Conservation (phyloP, 2,113 vertebrate genomes). For the Aptenodytes forsteri region DNA sequence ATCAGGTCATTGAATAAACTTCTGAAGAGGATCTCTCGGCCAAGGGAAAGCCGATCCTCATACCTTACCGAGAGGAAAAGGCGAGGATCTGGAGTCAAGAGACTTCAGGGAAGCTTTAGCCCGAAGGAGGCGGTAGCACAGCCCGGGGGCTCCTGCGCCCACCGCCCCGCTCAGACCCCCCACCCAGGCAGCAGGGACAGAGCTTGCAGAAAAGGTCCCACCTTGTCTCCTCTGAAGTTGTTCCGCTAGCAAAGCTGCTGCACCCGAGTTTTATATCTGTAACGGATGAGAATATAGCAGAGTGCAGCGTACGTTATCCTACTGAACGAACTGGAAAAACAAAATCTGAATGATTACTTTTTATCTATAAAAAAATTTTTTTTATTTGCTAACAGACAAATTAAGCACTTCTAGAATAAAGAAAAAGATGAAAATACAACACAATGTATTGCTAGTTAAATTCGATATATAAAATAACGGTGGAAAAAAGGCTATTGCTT, state of each 20-base stretch:
- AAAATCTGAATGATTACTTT: neutral
- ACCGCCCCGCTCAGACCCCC: fast-evolving
- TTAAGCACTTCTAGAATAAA: neutral
- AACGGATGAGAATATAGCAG: neutral
- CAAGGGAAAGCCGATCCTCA: neutral
- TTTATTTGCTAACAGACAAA: neutral
- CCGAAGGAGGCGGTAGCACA: neutral
- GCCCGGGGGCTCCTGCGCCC: fast-evolving
- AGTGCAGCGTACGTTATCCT: fast-evolving
- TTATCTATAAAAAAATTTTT: neutral
- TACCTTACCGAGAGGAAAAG: neutral
- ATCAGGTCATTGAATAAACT: neutral
- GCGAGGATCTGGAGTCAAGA: neutral
- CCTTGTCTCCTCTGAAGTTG: neutral
- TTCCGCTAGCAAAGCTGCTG: neutral
- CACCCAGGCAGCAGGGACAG: neutral
- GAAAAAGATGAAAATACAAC: neutral
- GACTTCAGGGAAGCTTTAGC: neutral
- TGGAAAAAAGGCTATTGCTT: neutral
- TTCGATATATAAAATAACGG: neutral
- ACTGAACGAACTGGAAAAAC: neutral
- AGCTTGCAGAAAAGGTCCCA: neutral
- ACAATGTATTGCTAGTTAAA: neutral
- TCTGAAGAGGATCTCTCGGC: neutral
- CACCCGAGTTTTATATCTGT: neutral